These are phyloP conservation scores for Pangasius mekongensis DNA, from an alignment of 2,797 vertebrate species.

Conservation along the genomic window DNA sequence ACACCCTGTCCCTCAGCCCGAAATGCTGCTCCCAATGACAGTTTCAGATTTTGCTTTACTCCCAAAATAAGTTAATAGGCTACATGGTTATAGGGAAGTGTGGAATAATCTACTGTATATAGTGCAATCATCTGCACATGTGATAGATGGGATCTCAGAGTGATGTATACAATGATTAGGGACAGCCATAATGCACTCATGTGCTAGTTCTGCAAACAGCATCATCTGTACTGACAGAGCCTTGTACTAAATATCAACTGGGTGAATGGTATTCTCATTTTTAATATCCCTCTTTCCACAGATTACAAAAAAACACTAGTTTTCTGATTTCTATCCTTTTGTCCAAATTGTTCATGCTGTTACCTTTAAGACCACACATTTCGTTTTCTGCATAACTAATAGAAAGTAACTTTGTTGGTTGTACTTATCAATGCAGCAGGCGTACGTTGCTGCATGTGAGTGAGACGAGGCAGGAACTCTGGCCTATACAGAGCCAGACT, in stretches of 20 bases:
- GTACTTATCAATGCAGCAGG: not conserved
- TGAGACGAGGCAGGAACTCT: not conserved
- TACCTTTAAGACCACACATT: not conserved
- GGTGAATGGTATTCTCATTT: not conserved
- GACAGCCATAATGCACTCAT: not conserved
- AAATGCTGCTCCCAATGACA: not conserved
- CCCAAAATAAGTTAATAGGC: too few relatives aligned
- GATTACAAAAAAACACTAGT: not conserved
- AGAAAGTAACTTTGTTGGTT: not conserved
- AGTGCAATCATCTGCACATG: not conserved
- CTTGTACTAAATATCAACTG: not conserved
- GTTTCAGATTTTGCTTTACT: not conserved
- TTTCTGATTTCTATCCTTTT: not conserved
- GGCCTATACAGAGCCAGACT: not conserved
- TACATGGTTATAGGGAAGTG: not conserved
- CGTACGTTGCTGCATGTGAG: not conserved
- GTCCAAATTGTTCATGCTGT: not conserved
- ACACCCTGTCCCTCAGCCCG: not conserved
- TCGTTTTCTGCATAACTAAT: not conserved
- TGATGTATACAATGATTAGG: not conserved
- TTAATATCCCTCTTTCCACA: not conserved
- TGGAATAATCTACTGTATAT: not conserved
- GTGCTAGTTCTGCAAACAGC: not conserved
- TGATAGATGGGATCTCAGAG: too few relatives aligned
- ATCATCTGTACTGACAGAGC: not conserved